Evolutionary conservation across 2,113 vertebrate species (phyloP), one percentile per base, ranked within the genome.

Genomic region (Clupea harengus): DNA sequence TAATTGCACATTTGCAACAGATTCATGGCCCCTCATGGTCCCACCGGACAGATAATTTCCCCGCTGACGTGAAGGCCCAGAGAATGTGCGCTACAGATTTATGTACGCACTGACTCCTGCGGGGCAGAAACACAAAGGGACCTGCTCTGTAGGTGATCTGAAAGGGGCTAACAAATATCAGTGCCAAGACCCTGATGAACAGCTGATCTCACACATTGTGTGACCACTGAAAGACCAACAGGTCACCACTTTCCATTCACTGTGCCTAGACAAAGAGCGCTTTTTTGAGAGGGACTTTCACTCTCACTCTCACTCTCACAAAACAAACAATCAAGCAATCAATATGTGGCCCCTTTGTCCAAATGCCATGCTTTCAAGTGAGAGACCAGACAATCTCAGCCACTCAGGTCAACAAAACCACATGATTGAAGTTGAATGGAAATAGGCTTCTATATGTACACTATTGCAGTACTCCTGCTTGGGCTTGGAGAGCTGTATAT

Each of bases 1-100:
- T 82, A 85, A 85, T 75, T 83, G 75, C 81, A 82, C 45, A 64
- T 78, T 78, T 67, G 84, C 84, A 44, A 25, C 25, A 47, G 85
- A 20, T 75, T 32, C 45, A 67, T 82, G 57, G 60, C 60, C 45
- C 32, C 67, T 80, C 11, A 11, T 15, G 72, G 72, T 20, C 54
- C 22, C 54, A 18, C 54, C 54, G n/a, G 44, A 82, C 81, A 87
- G 57, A 54, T 83, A 49, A 60, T 32, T 60, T 60, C 67, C 81
- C 84, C 18, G 45, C 25, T 32, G 50, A 7, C 25, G 25, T 3
- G 13, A 7, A 52, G 13, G 72, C 15, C 64, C 18, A 80, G 57
- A 45, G 0, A 60, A 22, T 57, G 9, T 18, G 22, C 13, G 46
- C 17, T 64, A 20, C 9, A n/a, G 81, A 75, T 86, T 75, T 82